Evolutionary conservation across 2,113 vertebrate species (phyloP).

Genomic region (Arenaria interpres): DNA sequence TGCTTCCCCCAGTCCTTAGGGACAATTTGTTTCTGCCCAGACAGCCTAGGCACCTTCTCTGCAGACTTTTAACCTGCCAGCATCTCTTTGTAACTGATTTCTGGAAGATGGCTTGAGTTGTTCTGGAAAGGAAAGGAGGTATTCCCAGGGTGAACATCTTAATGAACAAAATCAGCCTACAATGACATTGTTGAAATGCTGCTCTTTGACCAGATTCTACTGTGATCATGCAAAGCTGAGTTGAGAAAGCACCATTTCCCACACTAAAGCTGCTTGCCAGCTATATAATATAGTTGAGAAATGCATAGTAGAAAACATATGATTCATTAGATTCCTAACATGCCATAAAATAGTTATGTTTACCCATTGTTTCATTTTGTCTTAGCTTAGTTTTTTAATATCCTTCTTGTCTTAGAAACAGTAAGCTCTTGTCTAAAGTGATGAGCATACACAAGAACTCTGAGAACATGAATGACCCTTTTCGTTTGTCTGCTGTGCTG

Average conservation of each 20-base stretch:
- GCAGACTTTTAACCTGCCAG: background rate
- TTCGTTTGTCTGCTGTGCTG: background rate
- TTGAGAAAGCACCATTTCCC: background rate
- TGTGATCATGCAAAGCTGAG: background rate
- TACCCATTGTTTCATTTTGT: background rate
- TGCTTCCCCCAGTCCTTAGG: background rate
- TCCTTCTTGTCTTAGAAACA: background rate
- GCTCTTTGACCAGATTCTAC: background rate
- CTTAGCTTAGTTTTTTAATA: background rate
- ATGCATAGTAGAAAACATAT: background rate
- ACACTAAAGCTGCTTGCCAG: background rate
- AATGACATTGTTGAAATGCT: background rate
- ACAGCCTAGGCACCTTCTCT: background rate
- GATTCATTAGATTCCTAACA: background rate
- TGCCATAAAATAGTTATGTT: background rate
- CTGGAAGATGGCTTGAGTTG: background rate
- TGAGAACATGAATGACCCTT: constrained; percentile 4
- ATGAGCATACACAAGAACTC: background rate
- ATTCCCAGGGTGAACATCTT: background rate
- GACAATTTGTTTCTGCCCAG: background rate
- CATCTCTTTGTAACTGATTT: background rate
- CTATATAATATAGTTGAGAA: background rate
- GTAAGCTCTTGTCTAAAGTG: background rate
- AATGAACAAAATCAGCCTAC: background rate
- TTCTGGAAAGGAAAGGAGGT: background rate